Evolutionary conservation across 2,888 invertebrate species (phyloP).

Genomic region (Thera obeliscata): DNA sequence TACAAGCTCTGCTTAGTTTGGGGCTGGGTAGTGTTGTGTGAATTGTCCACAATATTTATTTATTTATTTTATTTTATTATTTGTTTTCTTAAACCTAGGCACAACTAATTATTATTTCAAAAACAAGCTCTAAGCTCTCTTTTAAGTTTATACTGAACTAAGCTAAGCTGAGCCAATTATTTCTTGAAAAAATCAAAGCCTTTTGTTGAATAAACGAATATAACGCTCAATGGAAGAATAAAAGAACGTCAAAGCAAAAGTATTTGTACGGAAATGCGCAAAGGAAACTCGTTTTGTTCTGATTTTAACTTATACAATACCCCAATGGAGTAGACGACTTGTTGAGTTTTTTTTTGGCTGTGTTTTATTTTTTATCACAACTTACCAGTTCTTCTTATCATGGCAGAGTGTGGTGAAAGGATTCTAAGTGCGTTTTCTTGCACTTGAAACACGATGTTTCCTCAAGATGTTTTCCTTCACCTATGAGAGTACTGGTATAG

Average conservation of each 20-base stretch:
- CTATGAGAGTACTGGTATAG: too few relatives aligned
- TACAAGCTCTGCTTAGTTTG: too few relatives aligned
- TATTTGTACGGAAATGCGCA: slow-evolving; percentile 25
- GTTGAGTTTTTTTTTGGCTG: neutral
- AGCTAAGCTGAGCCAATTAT: slow-evolving; percentile 30
- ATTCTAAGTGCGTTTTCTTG: too few relatives aligned
- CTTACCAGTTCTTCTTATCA: too few relatives aligned
- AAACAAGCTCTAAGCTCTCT: neutral
- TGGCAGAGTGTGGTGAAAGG: too few relatives aligned
- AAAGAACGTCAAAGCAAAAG: slow-evolving; percentile 26
- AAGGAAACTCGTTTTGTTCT: slow-evolving; percentile 14
- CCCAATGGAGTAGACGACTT: neutral
- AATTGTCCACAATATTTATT: too few relatives aligned
- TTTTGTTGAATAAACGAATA: slow-evolving; percentile 30
- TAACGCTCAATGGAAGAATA: slow-evolving; percentile 15
- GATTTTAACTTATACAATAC: slow-evolving; percentile 1
- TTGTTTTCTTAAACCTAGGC: too few relatives aligned
- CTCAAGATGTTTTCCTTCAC: too few relatives aligned
- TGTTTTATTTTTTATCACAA: neutral
- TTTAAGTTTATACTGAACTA: slow-evolving; percentile 2
- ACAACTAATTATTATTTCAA: neutral
- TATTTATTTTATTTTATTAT: too few relatives aligned
- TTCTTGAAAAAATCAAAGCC: slow-evolving; percentile 20
- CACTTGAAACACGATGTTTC: too few relatives aligned
- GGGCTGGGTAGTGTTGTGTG: too few relatives aligned